Evolutionary conservation across 2,888 invertebrate species (phyloP).

Genomic region (Gisinianus flammeolus): DNA sequence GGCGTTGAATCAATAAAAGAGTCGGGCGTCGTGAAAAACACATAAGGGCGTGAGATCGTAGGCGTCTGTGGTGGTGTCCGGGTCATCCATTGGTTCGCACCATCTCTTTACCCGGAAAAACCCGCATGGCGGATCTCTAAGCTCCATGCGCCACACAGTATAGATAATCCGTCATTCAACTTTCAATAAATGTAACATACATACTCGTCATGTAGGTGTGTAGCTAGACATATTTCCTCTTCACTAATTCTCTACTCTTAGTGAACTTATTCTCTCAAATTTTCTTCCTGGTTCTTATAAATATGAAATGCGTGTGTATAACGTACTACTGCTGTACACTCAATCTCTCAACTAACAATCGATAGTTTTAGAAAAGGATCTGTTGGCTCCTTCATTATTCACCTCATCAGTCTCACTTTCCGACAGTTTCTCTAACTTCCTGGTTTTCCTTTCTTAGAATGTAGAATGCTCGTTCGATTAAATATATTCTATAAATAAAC

Average conservation of each 20-base stretch:
- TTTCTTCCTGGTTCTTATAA: not conserved
- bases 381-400: too few relatives aligned
- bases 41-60: constrained; percentile 59
- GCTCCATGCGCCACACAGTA: constrained; percentile 59
- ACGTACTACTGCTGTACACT: not conserved
- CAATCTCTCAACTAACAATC: not conserved
- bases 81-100: constrained; percentile 60
- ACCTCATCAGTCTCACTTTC: too few relatives aligned
- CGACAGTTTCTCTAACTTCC: not conserved
- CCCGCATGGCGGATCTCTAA: constrained; percentile 58
- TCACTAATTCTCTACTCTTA: constrained; percentile 15
- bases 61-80: constrained; percentile 58
- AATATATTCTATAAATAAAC: too few relatives aligned
- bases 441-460: not conserved
- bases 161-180: constrained; percentile 46
- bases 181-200: constrained; percentile 40
- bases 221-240: constrained; percentile 19
- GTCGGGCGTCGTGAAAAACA: constrained; percentile 59
- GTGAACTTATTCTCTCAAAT: not conserved
- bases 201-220: not conserved
- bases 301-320: not conserved
- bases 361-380: too few relatives aligned
- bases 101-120: constrained; percentile 58
- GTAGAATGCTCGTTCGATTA: too few relatives aligned
- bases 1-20: constrained; percentile 59